phyloP scores from a whole-genome alignment of 2,888 invertebrate species.

The Nipponacmea schrenckii region DNA sequence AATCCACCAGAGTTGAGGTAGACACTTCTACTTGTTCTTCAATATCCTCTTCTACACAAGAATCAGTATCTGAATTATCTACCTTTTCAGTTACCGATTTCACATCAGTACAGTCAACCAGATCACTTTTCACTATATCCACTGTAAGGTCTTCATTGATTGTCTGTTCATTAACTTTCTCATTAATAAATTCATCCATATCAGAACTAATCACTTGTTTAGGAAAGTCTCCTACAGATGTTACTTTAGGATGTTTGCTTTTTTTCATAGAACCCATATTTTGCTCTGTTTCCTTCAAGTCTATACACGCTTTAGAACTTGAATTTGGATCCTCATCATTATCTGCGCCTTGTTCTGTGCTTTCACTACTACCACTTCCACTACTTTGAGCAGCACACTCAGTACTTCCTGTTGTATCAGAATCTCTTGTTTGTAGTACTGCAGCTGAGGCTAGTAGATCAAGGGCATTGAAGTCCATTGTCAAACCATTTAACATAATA shows the following conservation, averaged over 20 bases:
- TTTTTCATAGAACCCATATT: constrained; percentile 24
- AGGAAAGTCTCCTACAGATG: too few species aligned
- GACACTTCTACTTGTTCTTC: background rate
- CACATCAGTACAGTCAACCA: too few species aligned
- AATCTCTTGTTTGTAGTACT: constrained; percentile 35
- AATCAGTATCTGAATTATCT: constrained; percentile 4
- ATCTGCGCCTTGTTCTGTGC: constrained; percentile 4
- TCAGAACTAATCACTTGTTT: too few species aligned
- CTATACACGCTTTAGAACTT: background rate
- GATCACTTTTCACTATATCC: too few species aligned
- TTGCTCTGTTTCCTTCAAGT: background rate
- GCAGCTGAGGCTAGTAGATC: constrained; percentile 60
- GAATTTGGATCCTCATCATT: constrained; percentile 4
- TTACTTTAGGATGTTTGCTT: background rate
- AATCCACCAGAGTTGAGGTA: background rate
- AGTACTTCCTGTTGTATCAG: background rate
- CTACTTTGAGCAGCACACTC: background rate
- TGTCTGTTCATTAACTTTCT: too few species aligned
- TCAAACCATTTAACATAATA: constrained; percentile 11
- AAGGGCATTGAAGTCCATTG: constrained; percentile 58
- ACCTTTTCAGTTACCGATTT: background rate
- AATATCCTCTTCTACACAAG: background rate
- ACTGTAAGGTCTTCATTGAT: too few species aligned
- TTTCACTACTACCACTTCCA: background rate
- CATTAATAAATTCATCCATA: too few species aligned